phyloP scores from a whole-genome alignment of 2,888 invertebrate genomes.

The Pseudococcus viburni region DNA sequence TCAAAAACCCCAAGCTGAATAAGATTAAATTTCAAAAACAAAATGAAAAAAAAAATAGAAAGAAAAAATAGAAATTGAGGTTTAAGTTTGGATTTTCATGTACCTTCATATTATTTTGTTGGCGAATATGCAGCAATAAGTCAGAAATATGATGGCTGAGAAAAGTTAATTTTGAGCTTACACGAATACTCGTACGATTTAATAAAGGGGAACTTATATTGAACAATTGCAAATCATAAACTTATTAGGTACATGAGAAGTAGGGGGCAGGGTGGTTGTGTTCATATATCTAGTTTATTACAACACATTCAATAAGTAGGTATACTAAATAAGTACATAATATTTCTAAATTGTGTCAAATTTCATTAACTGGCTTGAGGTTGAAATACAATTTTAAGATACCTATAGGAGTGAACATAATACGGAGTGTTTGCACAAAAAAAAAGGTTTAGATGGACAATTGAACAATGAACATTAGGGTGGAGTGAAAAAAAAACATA shows the following conservation, averaged over 20 bases:
- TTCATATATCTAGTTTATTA: neutral
- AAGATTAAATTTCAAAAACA: neutral
- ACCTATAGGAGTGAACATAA: too few species aligned
- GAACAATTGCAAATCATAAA: neutral
- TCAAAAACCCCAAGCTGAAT: too few species aligned
- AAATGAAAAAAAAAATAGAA: neutral
- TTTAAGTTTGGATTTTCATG: neutral
- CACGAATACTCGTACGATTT: neutral
- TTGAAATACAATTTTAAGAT: too few species aligned
- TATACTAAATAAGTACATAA: neutral
- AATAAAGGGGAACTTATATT: neutral
- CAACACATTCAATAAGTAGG: neutral
- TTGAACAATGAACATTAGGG: too few species aligned
- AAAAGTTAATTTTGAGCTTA: neutral
- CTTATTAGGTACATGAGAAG: too few species aligned
- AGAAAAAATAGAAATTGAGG: neutral
- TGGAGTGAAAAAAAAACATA: too few species aligned
- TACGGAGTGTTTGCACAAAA: too few species aligned
- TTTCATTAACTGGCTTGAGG: too few species aligned
- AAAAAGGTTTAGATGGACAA: too few species aligned
- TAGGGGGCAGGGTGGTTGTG: neutral
- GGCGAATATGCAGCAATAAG: neutral
- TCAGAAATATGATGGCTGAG: neutral
- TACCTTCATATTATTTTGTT: neutral
- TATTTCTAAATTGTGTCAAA: too few species aligned